Conservation (phyloP, 30 jellyfish, hydroid and myxozoan species). For the Catostylus mosaicus region DNA sequence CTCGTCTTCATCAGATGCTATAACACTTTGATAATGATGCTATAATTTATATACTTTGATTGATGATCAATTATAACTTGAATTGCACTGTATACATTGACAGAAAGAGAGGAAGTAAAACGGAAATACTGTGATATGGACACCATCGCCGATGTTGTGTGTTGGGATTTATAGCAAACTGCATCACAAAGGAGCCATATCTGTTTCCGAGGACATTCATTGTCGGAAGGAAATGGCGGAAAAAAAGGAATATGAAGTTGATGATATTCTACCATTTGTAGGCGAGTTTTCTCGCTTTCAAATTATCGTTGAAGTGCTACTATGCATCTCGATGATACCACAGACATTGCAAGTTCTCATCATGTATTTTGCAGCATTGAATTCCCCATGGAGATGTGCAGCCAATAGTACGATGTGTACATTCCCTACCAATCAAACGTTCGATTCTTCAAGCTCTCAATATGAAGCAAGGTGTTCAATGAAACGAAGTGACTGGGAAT, state of each 20-base stretch:
- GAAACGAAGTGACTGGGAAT: slow-evolving; percentile 79
- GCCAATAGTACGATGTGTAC: slow-evolving; percentile 71
- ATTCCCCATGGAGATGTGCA: slow-evolving; percentile 82
- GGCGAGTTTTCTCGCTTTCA: slow-evolving; percentile 84
- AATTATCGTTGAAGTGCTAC: slow-evolving; percentile 36
- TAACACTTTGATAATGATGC: too few relatives aligned
- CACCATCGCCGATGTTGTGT: too few relatives aligned
- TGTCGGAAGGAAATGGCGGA: slow-evolving; percentile 2
- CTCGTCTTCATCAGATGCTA: too few relatives aligned
- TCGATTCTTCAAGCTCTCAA: slow-evolving; percentile 2
- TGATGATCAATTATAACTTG: too few relatives aligned
- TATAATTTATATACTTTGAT: too few relatives aligned
- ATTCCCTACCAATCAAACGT: slow-evolving; percentile 30
- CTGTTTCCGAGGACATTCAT: neutral
- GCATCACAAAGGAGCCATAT: neutral
- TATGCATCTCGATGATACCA: slow-evolving; percentile 67
- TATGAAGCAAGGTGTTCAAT: slow-evolving; percentile 62
- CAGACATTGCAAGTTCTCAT: slow-evolving; percentile 65
- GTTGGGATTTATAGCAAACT: too few relatives aligned
- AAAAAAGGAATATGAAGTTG: slow-evolving; percentile 53
- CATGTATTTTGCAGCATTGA: slow-evolving; percentile 81
- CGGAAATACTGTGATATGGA: too few relatives aligned
- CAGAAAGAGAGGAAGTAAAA: too few relatives aligned
- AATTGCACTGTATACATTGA: too few relatives aligned
- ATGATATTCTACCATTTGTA: slow-evolving; percentile 56